phyloP scores from a whole-genome alignment of 2,888 invertebrate species.

The Nasonia oneida region DNA sequence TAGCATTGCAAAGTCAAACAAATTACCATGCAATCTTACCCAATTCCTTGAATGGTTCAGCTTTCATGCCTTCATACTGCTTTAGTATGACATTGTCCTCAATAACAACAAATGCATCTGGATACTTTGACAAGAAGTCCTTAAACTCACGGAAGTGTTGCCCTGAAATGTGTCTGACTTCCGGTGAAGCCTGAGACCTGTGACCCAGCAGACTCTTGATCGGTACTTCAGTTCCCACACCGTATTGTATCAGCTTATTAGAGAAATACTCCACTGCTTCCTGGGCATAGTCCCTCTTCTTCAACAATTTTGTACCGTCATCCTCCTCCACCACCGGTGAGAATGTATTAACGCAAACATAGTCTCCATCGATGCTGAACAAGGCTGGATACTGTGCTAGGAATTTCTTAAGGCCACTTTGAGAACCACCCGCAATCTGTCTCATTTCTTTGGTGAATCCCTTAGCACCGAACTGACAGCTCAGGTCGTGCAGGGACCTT shows the following conservation, averaged over 20 bases:
- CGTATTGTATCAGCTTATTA: conserved; percentile 96
- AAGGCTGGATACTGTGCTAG: conserved; percentile 97
- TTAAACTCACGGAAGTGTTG: conserved; percentile 97
- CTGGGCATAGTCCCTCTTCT: conserved; percentile 93
- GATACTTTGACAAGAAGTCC: conserved; percentile 92
- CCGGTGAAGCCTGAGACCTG: conserved; percentile 96
- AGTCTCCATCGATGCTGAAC: conserved; percentile 96
- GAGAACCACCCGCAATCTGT: conserved; percentile 96
- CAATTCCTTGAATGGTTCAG: conserved; percentile 84
- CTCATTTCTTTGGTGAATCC: conserved; percentile 99
- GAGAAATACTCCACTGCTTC: conserved; percentile 99
- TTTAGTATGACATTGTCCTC: conserved; percentile 90
- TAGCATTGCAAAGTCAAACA: conserved; percentile 58
- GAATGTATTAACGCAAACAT: conserved; percentile 91
- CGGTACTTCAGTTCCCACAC: conserved; percentile 97
- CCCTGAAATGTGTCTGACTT: conserved; percentile 97
- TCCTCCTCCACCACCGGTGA: conserved; percentile 84
- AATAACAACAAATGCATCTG: conserved; percentile 91
- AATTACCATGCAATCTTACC: conserved; percentile 65
- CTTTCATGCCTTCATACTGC: conserved; percentile 85
- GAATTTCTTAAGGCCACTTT: conserved; percentile 98
- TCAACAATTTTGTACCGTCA: conserved; percentile 80
- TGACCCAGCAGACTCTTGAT: conserved; percentile 98
- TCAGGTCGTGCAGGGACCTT: conserved; percentile 97
- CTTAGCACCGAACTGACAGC: conserved; percentile 99